Base-by-base conservation (phyloP, 2,888 invertebrate genomes). In the Eupithecia dodoneata region DNA sequence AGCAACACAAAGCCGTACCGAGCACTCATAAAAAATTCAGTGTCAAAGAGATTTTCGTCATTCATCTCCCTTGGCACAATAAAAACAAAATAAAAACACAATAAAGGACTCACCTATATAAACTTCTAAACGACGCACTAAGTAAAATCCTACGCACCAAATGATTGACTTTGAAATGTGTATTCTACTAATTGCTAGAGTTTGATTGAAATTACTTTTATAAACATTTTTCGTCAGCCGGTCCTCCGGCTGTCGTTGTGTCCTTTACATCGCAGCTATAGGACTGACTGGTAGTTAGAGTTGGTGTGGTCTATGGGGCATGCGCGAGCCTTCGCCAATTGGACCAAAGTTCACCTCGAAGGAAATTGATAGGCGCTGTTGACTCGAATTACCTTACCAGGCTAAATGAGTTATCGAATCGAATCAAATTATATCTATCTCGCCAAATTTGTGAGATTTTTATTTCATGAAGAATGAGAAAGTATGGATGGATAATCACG, bases 271-370 rank as follows among this genome's bases (percentile, higher is more conserved):
- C 88, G 94, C 93, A 93, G 90, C 87, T 89, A 84, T 81, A 82
- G 85, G 85, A 89, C 89, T 88, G 87, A 88, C 86, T 90, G 70
- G 47, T 18, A 13, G 70, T 18, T 70, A 49, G 12, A 73, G 55
- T 66, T 84, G 69, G 70, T 41, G 70, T 41, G 65, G 4, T 45
- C 71, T 76, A 81, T 75, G 84, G 92, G 81, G 93, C 94, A 94
- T 95, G 94, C 94, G 94, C 92, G 83, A 74, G 75, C 77, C 81
- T 72, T 84, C 85, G 91, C 94, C 94, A 93, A 93, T 89, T 92
- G 89, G 91, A 89, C 86, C 89, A 89, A 84, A 88, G 88, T 87
- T 89, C 89, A 85, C 83, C 81, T 87, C 78, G 77, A 71, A 71
- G 65, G 15, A 76, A 74, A 79, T 72, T 79, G 70, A 76, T 75